Evolutionary conservation across 92 coral and sea anemone species (phyloP).

Genomic region (Heliopora coerulea): DNA sequence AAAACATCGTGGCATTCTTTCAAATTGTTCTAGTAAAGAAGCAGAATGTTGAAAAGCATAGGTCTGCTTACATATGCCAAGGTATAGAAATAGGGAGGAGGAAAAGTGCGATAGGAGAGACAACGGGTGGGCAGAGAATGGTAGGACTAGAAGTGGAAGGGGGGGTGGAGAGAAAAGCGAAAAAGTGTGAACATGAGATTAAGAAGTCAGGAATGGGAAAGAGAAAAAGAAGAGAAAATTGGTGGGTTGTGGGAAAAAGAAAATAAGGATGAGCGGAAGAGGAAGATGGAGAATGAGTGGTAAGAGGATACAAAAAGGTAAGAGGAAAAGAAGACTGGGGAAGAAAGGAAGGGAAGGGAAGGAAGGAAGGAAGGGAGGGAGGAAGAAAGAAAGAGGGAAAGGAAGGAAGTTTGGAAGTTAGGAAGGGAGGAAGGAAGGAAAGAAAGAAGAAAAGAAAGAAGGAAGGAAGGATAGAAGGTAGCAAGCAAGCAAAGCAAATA

Average conservation of each 20-base stretch:
- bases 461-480: background rate
- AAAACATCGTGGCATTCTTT: conserved; percentile 30
- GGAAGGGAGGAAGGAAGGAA: background rate
- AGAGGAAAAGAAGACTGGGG: background rate
- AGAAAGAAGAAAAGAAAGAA: background rate
- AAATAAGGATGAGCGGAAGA: too few species aligned
- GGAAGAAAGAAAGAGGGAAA: conserved; percentile 9
- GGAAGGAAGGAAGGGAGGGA: conserved; percentile 28
- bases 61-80: too few species aligned
- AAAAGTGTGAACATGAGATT: background rate
- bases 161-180: background rate
- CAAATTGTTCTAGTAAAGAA: conserved; percentile 3
- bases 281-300: too few species aligned
- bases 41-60: too few species aligned
- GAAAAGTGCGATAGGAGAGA: too few species aligned
- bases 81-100: too few species aligned
- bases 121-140: too few species aligned
- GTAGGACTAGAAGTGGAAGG: background rate
- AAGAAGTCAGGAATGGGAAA: conserved; percentile 14
- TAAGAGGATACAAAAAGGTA: too few species aligned
- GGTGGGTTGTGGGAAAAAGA: background rate
- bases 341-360: conserved; percentile 7
- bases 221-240: too few species aligned
- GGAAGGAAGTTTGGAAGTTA: conserved; percentile 10
- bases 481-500: background rate